Evolutionary conservation across 2,888 invertebrate species (phyloP).

Genomic region (Agrochola circellaris): DNA sequence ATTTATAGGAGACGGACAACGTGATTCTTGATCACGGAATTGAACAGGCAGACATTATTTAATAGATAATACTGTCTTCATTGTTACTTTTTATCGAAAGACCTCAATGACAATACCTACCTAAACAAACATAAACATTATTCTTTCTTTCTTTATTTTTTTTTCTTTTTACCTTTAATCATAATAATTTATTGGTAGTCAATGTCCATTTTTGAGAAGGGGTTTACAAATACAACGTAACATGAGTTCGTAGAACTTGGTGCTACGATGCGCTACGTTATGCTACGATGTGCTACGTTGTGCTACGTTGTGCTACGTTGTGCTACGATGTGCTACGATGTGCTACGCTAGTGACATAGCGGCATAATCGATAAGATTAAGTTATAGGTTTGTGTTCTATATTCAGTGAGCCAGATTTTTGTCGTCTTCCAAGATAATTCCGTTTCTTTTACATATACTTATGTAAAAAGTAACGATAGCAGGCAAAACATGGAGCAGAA

Average conservation of each 20-base stretch:
- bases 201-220: background rate
- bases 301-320: slow-evolving; percentile 6
- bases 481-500: background rate
- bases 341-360: slow-evolving; percentile 1
- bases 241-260: slow-evolving; percentile 14
- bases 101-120: background rate
- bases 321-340: slow-evolving; percentile 22
- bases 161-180: too few relatives aligned
- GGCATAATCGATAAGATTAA: background rate
- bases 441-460: too few relatives aligned
- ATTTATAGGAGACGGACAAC: background rate
- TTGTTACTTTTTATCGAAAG: background rate
- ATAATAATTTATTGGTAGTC: background rate
- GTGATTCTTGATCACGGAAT: background rate
- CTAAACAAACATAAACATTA: too few relatives aligned
- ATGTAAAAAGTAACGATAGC: background rate
- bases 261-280: slow-evolving; percentile 9
- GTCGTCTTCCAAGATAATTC: background rate
- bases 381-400: background rate
- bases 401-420: background rate
- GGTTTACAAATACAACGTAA: background rate
- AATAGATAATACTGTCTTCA: background rate
- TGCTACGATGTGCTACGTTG: slow-evolving; percentile 22
- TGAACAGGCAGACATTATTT: background rate
- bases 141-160: too few relatives aligned